Conservation (phyloP, 2,888 invertebrate species). For the Drosophila percnosoma region DNA sequence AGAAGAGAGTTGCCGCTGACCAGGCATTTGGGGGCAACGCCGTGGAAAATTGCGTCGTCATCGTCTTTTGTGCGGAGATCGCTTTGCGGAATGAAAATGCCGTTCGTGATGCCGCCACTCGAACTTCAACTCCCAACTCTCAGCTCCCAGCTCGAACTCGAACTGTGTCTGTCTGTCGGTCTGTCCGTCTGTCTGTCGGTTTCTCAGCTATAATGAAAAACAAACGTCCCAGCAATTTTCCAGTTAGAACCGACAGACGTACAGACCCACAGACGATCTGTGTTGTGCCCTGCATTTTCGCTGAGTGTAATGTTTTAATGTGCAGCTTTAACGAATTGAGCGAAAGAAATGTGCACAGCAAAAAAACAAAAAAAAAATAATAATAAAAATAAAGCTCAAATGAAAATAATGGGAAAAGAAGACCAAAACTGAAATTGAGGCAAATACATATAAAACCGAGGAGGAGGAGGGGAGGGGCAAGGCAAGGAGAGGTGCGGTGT, state of each 20-base stretch:
- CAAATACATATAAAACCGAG: constrained; percentile 19
- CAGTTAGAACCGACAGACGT: constrained; percentile 65
- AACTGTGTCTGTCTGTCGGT: background rate
- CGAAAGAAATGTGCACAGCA: constrained; percentile 47
- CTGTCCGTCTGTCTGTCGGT: background rate
- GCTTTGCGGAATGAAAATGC: constrained; percentile 78
- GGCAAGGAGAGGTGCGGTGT: background rate
- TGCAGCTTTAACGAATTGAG: constrained; percentile 77
- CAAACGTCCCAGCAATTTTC: constrained; percentile 77
- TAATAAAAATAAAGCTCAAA: constrained; percentile 48
- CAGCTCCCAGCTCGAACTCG: constrained; percentile 5
- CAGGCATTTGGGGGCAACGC: constrained; percentile 52
- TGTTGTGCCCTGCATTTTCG: constrained; percentile 54
- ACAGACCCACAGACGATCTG: constrained; percentile 12
- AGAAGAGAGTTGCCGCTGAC: constrained; percentile 42
- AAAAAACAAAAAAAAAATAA: constrained; percentile 27
- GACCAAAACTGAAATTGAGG: constrained; percentile 75
- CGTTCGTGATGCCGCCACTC: constrained; percentile 71
- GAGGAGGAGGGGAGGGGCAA: background rate
- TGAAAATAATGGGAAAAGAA: constrained; percentile 74
- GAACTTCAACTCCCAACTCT: constrained; percentile 29
- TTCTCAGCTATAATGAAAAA: constrained; percentile 68
- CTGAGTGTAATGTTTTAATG: constrained; percentile 70
- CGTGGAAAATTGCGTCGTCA: constrained; percentile 74
- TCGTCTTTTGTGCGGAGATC: constrained; percentile 46